These are phyloP conservation scores for Brotula barbata DNA, from an alignment of 2,797 vertebrate species.

Conservation along the genomic window DNA sequence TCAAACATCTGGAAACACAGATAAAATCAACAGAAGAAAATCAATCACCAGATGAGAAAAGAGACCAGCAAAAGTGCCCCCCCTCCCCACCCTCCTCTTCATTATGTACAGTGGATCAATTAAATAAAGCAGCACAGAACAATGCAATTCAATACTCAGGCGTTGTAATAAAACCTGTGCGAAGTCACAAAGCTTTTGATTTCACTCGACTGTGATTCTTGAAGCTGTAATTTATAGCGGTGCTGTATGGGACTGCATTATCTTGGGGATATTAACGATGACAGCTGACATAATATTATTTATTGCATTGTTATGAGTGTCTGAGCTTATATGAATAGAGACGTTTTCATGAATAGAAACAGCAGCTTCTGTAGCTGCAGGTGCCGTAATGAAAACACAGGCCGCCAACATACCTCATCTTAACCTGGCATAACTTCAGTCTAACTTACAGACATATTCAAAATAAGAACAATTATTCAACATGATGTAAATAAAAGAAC, in stretches of 20 bases:
- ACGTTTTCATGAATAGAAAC: background rate
- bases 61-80: background rate
- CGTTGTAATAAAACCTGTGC: too few relatives aligned
- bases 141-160: too few relatives aligned
- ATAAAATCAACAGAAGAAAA: constrained; percentile 1
- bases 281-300: background rate
- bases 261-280: background rate
- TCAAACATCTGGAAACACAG: constrained; percentile 84
- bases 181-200: background rate
- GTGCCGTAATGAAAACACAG: background rate
- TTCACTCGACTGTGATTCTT: background rate
- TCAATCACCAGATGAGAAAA: background rate
- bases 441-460: too few relatives aligned
- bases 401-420: background rate
- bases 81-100: too few relatives aligned
- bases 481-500: too few relatives aligned
- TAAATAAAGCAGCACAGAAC: too few relatives aligned
- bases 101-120: too few relatives aligned
- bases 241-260: background rate
- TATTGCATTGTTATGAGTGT: background rate
- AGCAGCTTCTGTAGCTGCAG: too few relatives aligned
- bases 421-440: background rate
- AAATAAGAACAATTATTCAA: too few relatives aligned
- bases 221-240: background rate
- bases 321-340: background rate